phyloP scores from a whole-genome alignment of 2,888 invertebrate genomes.

The Philhelius pedissequus region DNA sequence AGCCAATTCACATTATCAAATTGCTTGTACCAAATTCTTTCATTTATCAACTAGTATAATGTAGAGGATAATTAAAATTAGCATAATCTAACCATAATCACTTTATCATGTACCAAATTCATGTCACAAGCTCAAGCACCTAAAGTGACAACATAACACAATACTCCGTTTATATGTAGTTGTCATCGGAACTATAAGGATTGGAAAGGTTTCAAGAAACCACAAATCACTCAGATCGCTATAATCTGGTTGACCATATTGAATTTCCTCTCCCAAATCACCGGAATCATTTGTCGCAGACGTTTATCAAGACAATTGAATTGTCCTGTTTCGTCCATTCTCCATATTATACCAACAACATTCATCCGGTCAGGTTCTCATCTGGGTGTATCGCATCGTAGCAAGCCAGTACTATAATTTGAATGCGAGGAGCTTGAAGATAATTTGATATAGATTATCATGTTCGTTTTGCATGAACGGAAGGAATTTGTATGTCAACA shows the following conservation, averaged over 20 bases:
- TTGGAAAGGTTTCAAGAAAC: conserved; percentile 13
- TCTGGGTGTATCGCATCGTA: background rate
- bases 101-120: background rate
- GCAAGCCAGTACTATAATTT: background rate
- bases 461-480: background rate
- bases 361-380: no score
- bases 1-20: no score
- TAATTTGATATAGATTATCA: conserved; percentile 22
- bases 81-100: conserved; percentile 20
- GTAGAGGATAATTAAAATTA: conserved; percentile 5
- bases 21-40: no score
- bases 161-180: conserved; percentile 43
- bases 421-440: background rate
- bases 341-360: background rate
- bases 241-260: conserved; percentile 35
- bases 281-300: conserved; percentile 48
- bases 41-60: no score
- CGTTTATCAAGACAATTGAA: conserved; percentile 40
- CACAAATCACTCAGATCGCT: conserved; percentile 41
- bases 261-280: conserved; percentile 42
- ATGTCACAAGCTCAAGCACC: conserved; percentile 10
- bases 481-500: conserved; percentile 48
- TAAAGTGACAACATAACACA: conserved; percentile 40
- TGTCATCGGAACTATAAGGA: background rate
- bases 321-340: no score